A percentile compares a stretch with the other conserved stretches of the same genome.
phyloP scores from a whole-genome alignment of 2,888 invertebrate genomes.

The Boloria euphrosyne region DNA sequence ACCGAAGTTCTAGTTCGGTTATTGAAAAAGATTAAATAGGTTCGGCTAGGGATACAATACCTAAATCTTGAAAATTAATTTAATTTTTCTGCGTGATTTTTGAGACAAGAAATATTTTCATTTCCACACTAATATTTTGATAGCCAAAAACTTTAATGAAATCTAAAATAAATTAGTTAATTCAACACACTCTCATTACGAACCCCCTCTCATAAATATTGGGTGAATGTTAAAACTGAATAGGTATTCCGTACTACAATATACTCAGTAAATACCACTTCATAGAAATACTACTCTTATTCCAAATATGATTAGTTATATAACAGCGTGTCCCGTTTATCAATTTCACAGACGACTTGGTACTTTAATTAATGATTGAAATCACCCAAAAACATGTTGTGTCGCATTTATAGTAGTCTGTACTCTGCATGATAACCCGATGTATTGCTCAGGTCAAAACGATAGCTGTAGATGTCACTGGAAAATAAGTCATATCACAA shows the following conservation, averaged over 20 bases:
- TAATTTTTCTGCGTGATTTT: too few relatives aligned
- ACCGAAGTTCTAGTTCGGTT: too few relatives aligned
- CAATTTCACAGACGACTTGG: constrained; percentile 32
- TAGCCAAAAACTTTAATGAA: too few relatives aligned
- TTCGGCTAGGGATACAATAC: too few relatives aligned
- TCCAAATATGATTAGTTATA: neutral
- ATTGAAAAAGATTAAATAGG: too few relatives aligned
- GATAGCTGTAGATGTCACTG: constrained; percentile 24
- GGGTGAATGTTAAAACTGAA: constrained; percentile 5
- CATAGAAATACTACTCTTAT: constrained; percentile 9
- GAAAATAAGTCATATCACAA: constrained; percentile 20
- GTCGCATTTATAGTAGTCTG: constrained; percentile 50
- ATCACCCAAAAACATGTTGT: constrained; percentile 51
- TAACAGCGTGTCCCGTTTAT: constrained; percentile 7
- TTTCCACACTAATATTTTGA: too few relatives aligned
- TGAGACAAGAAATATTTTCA: too few relatives aligned
- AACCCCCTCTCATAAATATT: too few relatives aligned
- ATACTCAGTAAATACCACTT: neutral
- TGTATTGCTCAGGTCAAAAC: constrained; percentile 45
- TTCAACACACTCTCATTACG: too few relatives aligned
- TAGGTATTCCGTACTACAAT: constrained; percentile 4
- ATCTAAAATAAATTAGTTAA: too few relatives aligned
- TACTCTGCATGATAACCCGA: constrained; percentile 55
- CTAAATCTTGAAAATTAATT: too few relatives aligned
- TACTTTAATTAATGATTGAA: constrained; percentile 42